Conservation (phyloP, 2,113 vertebrate species). For the Dipodomys ordii region DNA sequence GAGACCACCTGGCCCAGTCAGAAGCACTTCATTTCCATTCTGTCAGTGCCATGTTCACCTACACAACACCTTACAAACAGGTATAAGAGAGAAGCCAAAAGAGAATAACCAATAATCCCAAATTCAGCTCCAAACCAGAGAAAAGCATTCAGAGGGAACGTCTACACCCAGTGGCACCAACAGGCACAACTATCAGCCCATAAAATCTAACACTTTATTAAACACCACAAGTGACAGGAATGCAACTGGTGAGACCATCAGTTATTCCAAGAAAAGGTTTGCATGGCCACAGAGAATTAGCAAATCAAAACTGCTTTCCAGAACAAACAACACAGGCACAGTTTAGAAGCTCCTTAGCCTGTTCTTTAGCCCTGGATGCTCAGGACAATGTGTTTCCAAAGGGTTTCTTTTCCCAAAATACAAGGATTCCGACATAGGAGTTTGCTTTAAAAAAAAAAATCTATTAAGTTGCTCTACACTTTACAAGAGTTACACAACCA, state of each 20-base stretch:
- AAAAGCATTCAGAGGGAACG: background rate
- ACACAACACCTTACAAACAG: background rate
- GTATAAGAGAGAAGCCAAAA: background rate
- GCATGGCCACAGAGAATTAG: background rate
- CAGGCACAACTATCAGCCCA: background rate
- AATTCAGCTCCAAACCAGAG: slow-evolving; percentile 32
- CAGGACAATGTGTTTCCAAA: background rate
- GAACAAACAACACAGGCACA: slow-evolving; percentile 46
- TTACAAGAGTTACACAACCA: background rate
- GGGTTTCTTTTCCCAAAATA: background rate
- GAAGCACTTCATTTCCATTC: background rate
- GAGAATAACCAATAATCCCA: slow-evolving; percentile 29
- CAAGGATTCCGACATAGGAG: slow-evolving; percentile 2
- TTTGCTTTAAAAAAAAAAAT: background rate
- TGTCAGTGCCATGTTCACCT: background rate
- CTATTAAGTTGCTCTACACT: background rate
- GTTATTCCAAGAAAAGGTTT: slow-evolving; percentile 35
- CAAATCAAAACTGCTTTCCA: slow-evolving; percentile 30
- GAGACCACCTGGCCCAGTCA: background rate
- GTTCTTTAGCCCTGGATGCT: background rate
- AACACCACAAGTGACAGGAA: slow-evolving; percentile 27
- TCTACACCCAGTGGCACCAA: background rate
- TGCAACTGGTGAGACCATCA: background rate
- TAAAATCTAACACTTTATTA: background rate
- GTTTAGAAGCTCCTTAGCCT: background rate